Conservation (phyloP, 2,113 vertebrate genomes). For the Cyprinodon tularosa region DNA sequence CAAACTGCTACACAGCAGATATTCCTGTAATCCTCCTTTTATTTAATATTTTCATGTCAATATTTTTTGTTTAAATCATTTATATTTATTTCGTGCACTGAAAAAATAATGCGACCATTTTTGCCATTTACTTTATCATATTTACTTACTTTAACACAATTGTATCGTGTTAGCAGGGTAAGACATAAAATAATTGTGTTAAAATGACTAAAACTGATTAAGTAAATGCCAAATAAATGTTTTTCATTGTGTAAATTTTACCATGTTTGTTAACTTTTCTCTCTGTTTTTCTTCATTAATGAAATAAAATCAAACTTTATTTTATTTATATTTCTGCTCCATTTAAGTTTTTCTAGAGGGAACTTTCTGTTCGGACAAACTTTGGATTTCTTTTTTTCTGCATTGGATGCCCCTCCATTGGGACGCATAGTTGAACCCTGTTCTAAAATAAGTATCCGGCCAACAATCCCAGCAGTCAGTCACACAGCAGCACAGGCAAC, state of each 20-base stretch:
- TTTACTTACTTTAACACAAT: too few species aligned
- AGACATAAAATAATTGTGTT: too few species aligned
- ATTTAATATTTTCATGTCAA: background rate
- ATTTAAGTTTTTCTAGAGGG: background rate
- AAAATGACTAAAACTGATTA: too few species aligned
- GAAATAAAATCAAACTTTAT: too few species aligned
- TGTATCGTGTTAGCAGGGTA: too few species aligned
- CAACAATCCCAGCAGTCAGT: slow-evolving; percentile 70
- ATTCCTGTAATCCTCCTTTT: background rate
- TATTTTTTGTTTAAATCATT: background rate
- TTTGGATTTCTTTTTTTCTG: slow-evolving; percentile 2
- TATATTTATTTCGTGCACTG: background rate
- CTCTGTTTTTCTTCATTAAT: too few species aligned
- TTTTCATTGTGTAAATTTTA: too few species aligned
- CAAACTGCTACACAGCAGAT: background rate
- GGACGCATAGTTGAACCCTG: slow-evolving; percentile 29
- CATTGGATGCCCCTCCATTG: background rate
- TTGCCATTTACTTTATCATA: too few species aligned
- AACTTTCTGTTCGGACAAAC: background rate
- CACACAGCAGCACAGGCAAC: slow-evolving; percentile 69
- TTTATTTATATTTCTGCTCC: background rate
- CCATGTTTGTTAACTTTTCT: too few species aligned
- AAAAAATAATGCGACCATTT: too few species aligned
- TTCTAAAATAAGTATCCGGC: slow-evolving; percentile 55
- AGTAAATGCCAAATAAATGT: too few species aligned